phyloP scores from a whole-genome alignment of 2,888 invertebrate species.

The Netelia virgata region DNA sequence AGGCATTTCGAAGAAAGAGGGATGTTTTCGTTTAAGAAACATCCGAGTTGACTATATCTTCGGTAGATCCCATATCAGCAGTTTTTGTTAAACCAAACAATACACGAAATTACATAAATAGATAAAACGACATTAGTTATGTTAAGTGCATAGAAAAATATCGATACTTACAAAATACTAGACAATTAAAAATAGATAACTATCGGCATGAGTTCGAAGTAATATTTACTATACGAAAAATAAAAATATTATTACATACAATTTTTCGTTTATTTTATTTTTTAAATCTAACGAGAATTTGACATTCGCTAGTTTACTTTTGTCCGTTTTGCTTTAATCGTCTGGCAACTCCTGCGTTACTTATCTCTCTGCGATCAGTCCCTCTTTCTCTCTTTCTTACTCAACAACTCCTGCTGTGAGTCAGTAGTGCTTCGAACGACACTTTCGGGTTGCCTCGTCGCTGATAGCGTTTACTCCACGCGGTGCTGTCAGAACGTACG shows the following conservation, averaged over 20 bases:
- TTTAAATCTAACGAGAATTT: background rate
- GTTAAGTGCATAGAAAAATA: too few relatives aligned
- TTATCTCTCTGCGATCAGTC: slow-evolving; percentile 4
- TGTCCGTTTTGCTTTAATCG: slow-evolving; percentile 3
- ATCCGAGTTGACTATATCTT: too few relatives aligned
- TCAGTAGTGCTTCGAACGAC: slow-evolving; percentile 21
- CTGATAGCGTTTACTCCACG: slow-evolving; percentile 57
- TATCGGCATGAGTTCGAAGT: too few relatives aligned
- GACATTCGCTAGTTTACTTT: background rate
- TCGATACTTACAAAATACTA: too few relatives aligned
- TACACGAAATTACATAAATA: too few relatives aligned
- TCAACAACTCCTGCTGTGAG: background rate
- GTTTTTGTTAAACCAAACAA: too few relatives aligned
- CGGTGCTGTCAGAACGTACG: slow-evolving; percentile 46
- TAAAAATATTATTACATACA: background rate
- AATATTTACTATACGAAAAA: too few relatives aligned
- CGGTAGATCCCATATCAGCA: too few relatives aligned
- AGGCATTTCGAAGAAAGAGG: too few relatives aligned
- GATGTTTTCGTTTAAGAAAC: too few relatives aligned
- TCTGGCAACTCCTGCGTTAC: background rate
- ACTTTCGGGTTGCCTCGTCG: slow-evolving; percentile 38
- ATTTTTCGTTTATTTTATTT: background rate
- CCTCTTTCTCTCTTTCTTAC: slow-evolving; percentile 5
- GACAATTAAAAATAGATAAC: too few relatives aligned
- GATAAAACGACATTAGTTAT: too few relatives aligned